phyloP scores from a whole-genome alignment of 2,797 vertebrate species.

The Kryptolebias ocellatus region DNA sequence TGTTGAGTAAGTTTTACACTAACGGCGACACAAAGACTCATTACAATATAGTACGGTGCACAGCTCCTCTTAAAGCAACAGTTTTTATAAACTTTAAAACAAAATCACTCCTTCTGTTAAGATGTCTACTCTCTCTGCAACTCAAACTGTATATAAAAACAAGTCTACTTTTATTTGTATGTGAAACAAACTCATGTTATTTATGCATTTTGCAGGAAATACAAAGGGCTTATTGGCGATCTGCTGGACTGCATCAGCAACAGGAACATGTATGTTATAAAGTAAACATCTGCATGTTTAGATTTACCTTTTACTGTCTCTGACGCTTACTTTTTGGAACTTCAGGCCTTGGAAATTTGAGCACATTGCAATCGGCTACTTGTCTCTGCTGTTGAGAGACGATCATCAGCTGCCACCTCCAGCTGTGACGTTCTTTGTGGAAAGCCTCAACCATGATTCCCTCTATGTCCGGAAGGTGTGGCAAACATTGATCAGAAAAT shows the following conservation, averaged over 20 bases:
- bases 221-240: constrained; percentile 88
- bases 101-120: background rate
- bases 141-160: background rate
- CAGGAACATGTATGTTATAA: constrained; percentile 90
- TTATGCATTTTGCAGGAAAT: constrained; percentile 83
- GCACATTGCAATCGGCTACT: constrained; percentile 93
- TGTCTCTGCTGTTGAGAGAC: constrained; percentile 93
- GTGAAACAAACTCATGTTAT: constrained; percentile 2
- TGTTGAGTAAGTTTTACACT: constrained; percentile 80
- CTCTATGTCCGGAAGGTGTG: constrained; percentile 95
- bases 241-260: constrained; percentile 89
- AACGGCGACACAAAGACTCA: background rate
- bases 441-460: constrained; percentile 96
- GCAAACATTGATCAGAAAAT: background rate
- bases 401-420: constrained; percentile 88
- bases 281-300: background rate
- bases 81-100: background rate
- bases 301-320: background rate
- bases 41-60: background rate
- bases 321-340: constrained; percentile 11
- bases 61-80: background rate
- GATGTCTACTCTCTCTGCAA: background rate
- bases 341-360: constrained; percentile 97
- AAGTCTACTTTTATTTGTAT: background rate
- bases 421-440: constrained; percentile 91